phyloP scores from a whole-genome alignment of 2,113 vertebrate species.

The Typhlomys cinereus region DNA sequence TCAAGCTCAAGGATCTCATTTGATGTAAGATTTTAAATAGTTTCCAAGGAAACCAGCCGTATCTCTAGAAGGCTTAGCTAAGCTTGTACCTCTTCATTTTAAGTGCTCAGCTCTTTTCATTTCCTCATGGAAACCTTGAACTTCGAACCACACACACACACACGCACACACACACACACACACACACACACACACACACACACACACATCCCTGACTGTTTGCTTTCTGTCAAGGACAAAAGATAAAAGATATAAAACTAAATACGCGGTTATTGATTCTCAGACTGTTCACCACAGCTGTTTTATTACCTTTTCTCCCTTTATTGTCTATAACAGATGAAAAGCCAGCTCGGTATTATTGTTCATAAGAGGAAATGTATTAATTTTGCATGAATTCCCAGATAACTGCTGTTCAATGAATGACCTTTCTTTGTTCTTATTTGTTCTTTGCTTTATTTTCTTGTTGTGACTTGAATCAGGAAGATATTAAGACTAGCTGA shows the following conservation, averaged over 20 bases:
- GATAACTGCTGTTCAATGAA: slow-evolving; percentile 28
- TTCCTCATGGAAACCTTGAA: slow-evolving; percentile 67
- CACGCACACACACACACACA: neutral
- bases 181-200: neutral
- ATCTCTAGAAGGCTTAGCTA: slow-evolving; percentile 68
- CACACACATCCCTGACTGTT: slow-evolving; percentile 26
- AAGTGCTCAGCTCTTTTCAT: slow-evolving; percentile 69
- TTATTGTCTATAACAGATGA: slow-evolving; percentile 58
- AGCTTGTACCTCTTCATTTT: slow-evolving; percentile 70
- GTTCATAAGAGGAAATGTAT: slow-evolving; percentile 68
- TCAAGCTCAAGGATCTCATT: slow-evolving; percentile 77
- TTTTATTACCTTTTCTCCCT: slow-evolving; percentile 44
- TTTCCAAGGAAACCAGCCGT: slow-evolving; percentile 85
- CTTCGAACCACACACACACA: slow-evolving; percentile 38
- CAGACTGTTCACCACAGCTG: slow-evolving; percentile 62
- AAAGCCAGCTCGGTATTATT: slow-evolving; percentile 66
- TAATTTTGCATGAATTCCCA: slow-evolving; percentile 77
- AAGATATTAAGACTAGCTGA: neutral
- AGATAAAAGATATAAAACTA: slow-evolving; percentile 70
- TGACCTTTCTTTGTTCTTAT: slow-evolving; percentile 35
- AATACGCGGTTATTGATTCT: slow-evolving; percentile 77
- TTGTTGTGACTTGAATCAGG: neutral
- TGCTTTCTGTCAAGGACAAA: slow-evolving; percentile 62
- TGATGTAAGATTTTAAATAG: slow-evolving; percentile 79
- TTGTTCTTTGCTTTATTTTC: slow-evolving; percentile 61